Evolutionary conservation across 2,797 vertebrate genomes (phyloP).

Genomic region (Clarias laeviceps): DNA sequence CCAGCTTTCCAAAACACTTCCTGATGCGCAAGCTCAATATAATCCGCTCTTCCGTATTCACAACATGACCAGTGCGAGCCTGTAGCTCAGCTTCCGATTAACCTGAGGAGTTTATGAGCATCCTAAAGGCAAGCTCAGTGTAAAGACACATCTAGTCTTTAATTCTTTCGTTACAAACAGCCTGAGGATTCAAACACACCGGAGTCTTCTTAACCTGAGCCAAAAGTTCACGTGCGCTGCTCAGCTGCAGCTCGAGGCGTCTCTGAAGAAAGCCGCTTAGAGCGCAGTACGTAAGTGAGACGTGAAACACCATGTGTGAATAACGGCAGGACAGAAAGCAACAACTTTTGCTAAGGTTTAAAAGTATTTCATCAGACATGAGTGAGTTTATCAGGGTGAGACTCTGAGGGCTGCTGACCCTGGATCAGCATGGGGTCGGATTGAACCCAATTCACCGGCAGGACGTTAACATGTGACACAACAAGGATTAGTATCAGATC

Average conservation of each 20-base stretch:
- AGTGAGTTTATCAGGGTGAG: background rate
- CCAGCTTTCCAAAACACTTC: background rate
- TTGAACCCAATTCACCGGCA: background rate
- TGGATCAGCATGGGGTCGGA: background rate
- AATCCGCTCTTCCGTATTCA: background rate
- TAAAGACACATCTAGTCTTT: slow-evolving; percentile 30
- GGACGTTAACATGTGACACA: background rate
- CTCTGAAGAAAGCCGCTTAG: background rate
- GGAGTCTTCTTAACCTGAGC: slow-evolving; percentile 37
- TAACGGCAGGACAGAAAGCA: slow-evolving; percentile 6
- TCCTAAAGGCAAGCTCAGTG: slow-evolving; percentile 31
- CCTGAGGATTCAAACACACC: slow-evolving; percentile 26
- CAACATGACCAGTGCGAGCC: background rate
- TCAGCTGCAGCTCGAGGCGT: slow-evolving; percentile 54
- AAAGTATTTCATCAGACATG: background rate
- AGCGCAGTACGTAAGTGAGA: slow-evolving; percentile 4
- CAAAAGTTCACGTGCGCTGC: slow-evolving; percentile 59
- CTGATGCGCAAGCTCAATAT: background rate
- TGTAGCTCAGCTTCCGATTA: background rate
- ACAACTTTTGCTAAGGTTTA: background rate
- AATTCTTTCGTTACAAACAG: slow-evolving; percentile 24
- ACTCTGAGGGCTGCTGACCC: background rate
- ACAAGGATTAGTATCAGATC: background rate
- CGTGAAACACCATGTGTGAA: background rate
- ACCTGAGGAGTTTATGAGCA: background rate